These are phyloP conservation scores for Lordiphosa clarofinis DNA, from an alignment of 1,140 invertebrate genomes.

Conservation along the genomic window DNA sequence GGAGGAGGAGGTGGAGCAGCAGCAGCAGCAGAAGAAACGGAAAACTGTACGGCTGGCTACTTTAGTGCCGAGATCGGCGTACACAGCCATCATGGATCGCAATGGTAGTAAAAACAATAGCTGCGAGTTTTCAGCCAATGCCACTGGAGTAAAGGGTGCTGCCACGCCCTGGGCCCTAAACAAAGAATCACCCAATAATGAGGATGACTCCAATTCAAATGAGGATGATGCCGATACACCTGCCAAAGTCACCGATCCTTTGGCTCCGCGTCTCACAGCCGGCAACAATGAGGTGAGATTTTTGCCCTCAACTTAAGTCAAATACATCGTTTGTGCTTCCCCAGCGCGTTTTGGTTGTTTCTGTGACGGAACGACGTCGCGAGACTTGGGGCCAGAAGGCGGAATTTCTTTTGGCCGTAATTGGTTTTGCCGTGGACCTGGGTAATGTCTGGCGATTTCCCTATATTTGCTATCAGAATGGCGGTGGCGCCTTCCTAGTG, in stretches of 20 bases:
- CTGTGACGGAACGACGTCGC: conserved; percentile 82
- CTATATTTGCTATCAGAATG: conserved; percentile 90
- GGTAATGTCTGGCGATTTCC: conserved; percentile 91
- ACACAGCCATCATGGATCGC: conserved; percentile 66
- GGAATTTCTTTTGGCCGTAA: conserved; percentile 92
- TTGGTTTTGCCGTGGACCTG: conserved; percentile 92
- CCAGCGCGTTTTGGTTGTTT: conserved; percentile 83
- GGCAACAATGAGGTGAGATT: conserved; percentile 65
- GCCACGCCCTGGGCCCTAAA: conserved; percentile 68
- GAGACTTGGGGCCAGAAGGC: conserved; percentile 92
- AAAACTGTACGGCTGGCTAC: conserved; percentile 46
- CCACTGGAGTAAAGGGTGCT: conserved; percentile 17
- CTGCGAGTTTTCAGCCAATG: conserved; percentile 52
- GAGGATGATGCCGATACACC: conserved; percentile 68
- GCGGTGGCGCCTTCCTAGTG: conserved; percentile 94
- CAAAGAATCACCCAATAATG: conserved; percentile 71
- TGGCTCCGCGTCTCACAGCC: conserved; percentile 58
- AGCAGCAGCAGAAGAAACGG: conserved; percentile 5
- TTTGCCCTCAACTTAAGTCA: background rate
- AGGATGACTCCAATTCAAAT: conserved; percentile 72
- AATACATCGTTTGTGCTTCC: background rate
- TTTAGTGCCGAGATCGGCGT: conserved; percentile 67
- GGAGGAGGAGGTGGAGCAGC: background rate
- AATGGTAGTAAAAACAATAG: conserved; percentile 59
- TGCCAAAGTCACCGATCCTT: conserved; percentile 73